Conservation (phyloP, 2,113 vertebrate species). For the Cololabis saira region DNA sequence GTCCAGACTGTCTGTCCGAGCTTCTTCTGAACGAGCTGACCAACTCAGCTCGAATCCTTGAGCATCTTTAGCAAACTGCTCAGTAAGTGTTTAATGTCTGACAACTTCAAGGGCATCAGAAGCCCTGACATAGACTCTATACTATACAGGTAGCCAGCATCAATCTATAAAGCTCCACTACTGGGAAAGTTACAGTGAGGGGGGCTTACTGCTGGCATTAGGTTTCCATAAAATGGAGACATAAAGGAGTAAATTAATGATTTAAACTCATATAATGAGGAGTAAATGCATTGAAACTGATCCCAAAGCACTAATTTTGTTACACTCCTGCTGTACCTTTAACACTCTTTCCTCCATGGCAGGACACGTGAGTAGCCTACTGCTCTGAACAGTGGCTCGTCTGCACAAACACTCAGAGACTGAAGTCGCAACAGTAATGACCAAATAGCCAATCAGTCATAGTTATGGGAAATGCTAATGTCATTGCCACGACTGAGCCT, state of each 20-base stretch:
- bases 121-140: constrained; percentile 46
- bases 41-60: constrained; percentile 26
- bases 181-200: constrained; percentile 34
- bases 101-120: constrained; percentile 63
- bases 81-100: constrained; percentile 67
- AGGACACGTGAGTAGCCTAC: constrained; percentile 34
- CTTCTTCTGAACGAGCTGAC: constrained; percentile 21
- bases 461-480: constrained; percentile 5
- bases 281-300: neutral
- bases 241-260: constrained; percentile 29
- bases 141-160: constrained; percentile 32
- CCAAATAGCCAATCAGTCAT: constrained; percentile 5
- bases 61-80: constrained; percentile 61
- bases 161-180: constrained; percentile 59
- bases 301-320: constrained; percentile 9
- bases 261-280: constrained; percentile 27
- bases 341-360: constrained; percentile 12
- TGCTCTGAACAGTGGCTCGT: neutral
- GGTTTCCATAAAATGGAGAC: constrained; percentile 36
- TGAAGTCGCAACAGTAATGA: constrained; percentile 14
- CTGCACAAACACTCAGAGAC: neutral
- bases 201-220: constrained; percentile 17
- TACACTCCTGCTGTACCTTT: too few species aligned
- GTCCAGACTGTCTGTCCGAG: constrained; percentile 11
- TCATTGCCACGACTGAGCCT: constrained; percentile 15